Conservation (phyloP, 2,113 vertebrate species). For the Chloebia gouldiae region DNA sequence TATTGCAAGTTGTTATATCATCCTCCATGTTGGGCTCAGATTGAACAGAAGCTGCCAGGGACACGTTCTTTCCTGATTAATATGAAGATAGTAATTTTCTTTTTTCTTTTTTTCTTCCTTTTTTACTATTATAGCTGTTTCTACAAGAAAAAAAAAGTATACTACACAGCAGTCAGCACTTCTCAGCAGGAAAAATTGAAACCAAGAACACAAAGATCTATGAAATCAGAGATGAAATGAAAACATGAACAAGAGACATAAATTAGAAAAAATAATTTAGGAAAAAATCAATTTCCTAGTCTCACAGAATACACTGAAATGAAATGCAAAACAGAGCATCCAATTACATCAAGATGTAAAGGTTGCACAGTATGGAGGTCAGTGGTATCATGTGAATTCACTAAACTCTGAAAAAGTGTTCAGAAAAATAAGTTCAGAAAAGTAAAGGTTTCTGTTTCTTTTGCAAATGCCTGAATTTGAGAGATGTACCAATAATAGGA, state of each 20-base stretch:
- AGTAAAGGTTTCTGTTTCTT: not conserved
- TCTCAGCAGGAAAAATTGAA: constrained; percentile 31
- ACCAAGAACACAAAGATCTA: constrained; percentile 21
- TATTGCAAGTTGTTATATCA: not conserved
- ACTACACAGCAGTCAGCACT: constrained; percentile 6
- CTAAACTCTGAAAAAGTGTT: constrained; percentile 27
- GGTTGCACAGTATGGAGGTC: not conserved
- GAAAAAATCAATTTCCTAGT: constrained; percentile 55
- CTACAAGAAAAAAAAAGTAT: not conserved
- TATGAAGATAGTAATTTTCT: not conserved
- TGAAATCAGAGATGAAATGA: constrained; percentile 34
- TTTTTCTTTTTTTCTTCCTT: not conserved
- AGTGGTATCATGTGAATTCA: not conserved
- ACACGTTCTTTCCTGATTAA: not conserved
- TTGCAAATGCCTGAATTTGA: not conserved
- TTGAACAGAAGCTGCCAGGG: not conserved
- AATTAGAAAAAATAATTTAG: constrained; percentile 54
- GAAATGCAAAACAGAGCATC: constrained; percentile 46
- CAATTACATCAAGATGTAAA: constrained; percentile 19
- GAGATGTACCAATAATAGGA: not conserved
- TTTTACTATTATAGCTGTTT: not conserved
- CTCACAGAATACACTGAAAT: constrained; percentile 48
- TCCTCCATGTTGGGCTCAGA: not conserved
- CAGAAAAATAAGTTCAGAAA: not conserved
- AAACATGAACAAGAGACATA: constrained; percentile 40